A percentile compares a stretch with the other conserved stretches of the same genome.
Conservation (phyloP, 2,888 invertebrate genomes). For the Habroteleia sp. region DNA sequence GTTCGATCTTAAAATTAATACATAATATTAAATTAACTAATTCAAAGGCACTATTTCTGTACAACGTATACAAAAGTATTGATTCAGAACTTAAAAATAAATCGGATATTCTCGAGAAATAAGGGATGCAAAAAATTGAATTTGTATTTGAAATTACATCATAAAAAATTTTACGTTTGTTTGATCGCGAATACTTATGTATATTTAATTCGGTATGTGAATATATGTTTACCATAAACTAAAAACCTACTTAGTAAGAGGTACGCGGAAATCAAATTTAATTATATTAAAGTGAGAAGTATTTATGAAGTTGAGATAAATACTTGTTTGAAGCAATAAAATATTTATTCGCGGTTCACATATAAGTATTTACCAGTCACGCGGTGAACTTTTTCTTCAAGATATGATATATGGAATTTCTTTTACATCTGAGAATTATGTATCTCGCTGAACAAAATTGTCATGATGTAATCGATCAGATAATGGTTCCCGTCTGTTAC, state of each 20-base stretch:
- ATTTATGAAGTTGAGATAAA: too few relatives aligned
- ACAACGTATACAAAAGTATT: conserved; percentile 3
- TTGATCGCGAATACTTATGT: conserved; percentile 1
- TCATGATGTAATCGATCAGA: conserved; percentile 58
- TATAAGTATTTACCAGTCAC: too few relatives aligned
- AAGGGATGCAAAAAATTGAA: conserved; percentile 6
- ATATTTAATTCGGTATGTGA: conserved; percentile 21
- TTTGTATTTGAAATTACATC: conserved; percentile 24
- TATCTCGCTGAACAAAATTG: conserved; percentile 35
- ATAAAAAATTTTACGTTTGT: too few relatives aligned
- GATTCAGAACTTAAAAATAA: conserved; percentile 10
- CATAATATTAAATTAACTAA: too few relatives aligned
- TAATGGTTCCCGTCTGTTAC: conserved; percentile 58
- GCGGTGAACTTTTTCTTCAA: too few relatives aligned
- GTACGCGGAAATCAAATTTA: too few relatives aligned
- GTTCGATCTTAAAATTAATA: too few relatives aligned
- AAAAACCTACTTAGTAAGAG: too few relatives aligned
- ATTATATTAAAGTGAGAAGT: too few relatives aligned
- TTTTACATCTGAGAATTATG: conserved; percentile 26
- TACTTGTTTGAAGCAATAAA: too few relatives aligned
- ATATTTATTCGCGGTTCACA: too few relatives aligned
- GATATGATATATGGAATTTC: conserved; percentile 25
- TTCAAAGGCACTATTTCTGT: not conserved
- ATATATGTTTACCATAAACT: conserved; percentile 18
- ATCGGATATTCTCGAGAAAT: conserved; percentile 8